These are phyloP conservation scores for Thecophora atra DNA, from an alignment of 2,888 invertebrate species.

Conservation along the genomic window DNA sequence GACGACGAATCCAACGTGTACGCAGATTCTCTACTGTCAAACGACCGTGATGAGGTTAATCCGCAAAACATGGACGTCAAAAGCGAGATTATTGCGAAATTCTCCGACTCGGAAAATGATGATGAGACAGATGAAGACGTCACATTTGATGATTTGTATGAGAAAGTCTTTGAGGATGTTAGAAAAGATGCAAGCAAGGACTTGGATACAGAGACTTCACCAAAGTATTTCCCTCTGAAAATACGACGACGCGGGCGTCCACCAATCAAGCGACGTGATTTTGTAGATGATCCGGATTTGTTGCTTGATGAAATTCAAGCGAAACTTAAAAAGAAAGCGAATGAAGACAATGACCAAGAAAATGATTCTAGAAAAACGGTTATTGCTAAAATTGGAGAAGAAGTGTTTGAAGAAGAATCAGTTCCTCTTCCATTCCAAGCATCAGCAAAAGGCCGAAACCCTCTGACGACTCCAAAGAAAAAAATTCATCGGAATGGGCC, in stretches of 20 bases:
- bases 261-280: neutral
- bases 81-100: conserved; percentile 13
- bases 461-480: neutral
- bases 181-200: conserved; percentile 28
- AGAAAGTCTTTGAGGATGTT: conserved; percentile 34
- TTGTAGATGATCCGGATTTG: conserved; percentile 13
- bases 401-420: conserved; percentile 13
- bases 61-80: neutral
- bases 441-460: conserved; percentile 1
- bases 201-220: neutral
- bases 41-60: neutral
- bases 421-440: neutral
- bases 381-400: neutral
- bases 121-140: conserved; percentile 25
- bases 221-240: neutral
- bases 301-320: neutral
- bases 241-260: conserved; percentile 28
- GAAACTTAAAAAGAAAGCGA: neutral
- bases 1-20: neutral
- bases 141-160: conserved; percentile 33
- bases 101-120: conserved; percentile 32
- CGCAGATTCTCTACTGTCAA: neutral
- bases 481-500: conserved; percentile 36
- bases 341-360: neutral
- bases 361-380: neutral